Evolutionary conservation across 2,888 invertebrate genomes (phyloP).

Genomic region (Embidobia sp.): DNA sequence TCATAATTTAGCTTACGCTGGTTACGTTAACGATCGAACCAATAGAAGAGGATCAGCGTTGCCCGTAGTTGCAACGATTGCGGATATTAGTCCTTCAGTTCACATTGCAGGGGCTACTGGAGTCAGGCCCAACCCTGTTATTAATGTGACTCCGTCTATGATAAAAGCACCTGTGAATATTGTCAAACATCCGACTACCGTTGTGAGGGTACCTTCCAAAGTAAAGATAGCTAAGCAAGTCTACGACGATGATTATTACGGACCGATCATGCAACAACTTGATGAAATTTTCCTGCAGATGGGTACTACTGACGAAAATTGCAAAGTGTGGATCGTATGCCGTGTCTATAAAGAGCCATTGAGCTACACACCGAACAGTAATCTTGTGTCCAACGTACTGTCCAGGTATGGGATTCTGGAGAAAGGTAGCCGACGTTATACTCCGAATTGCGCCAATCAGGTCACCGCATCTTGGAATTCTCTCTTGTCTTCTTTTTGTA

Average conservation of each 20-base stretch:
- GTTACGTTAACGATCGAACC: conserved; percentile 72
- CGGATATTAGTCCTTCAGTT: conserved; percentile 43
- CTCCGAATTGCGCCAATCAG: conserved; percentile 75
- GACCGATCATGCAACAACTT: conserved; percentile 89
- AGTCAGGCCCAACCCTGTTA: conserved; percentile 21
- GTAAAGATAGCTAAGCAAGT: conserved; percentile 67
- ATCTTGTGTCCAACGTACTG: conserved; percentile 91
- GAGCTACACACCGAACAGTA: conserved; percentile 92
- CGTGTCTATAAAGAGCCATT: conserved; percentile 92
- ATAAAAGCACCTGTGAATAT: conserved; percentile 29
- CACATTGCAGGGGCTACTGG: conserved; percentile 31
- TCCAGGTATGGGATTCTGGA: conserved; percentile 86
- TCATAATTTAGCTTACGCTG: conserved; percentile 77
- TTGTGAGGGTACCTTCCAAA: conserved; percentile 11
- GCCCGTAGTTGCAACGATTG: conserved; percentile 39
- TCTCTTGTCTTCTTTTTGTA: conserved; percentile 60
- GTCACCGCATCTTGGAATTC: conserved; percentile 71
- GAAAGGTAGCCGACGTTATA: conserved; percentile 76
- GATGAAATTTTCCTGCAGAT: conserved; percentile 88
- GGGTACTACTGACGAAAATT: conserved; percentile 87
- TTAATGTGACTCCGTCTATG: conserved; percentile 49
- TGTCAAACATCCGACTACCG: conserved; percentile 10
- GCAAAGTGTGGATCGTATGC: conserved; percentile 91
- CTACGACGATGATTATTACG: conserved; percentile 85
- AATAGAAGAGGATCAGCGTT: conserved; percentile 67